Base-by-base conservation (phyloP, 2,888 invertebrate genomes). In the Stictocephala bisonia region DNA sequence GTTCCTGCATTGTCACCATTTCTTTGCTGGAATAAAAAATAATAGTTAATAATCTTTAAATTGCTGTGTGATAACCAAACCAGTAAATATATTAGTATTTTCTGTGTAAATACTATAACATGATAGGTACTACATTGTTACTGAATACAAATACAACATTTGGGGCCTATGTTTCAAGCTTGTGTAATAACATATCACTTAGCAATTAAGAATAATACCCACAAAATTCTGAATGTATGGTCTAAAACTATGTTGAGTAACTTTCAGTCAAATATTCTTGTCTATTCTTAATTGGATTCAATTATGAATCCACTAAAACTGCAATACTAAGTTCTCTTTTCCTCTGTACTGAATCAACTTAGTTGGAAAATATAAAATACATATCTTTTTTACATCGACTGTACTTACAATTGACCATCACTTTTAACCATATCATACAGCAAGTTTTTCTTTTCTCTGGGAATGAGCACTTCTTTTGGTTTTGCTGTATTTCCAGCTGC, bases 1-100 rank as follows among this genome's bases (percentile, higher is more conserved):
- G 76, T 20, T 82, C 80, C 77, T 84, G 83, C 20, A 81, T 75
- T 18, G 72, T 56, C 35, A 82, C 81, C 77, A 82, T 81, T 44
- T 83, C 82, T 78, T 83, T 83, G 58, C 84, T 84, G 77, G 66
- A 79, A 72, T 41, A 31, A 66, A 13, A 77, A 9, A 53, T 48
- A 6, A 48, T 6, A 15, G 6, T 48, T 6, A 35, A 35, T 35
- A 11, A 35, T 9, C 11, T 6, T 35, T 35, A 9, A 35, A 6
- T n/a, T n/a, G n/a, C n/a, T n/a, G n/a, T n/a, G n/a, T n/a, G n/a
- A n/a, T n/a, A n/a, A n/a, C n/a, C n/a, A n/a, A n/a, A n/a, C n/a
- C n/a, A n/a, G n/a, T n/a, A n/a, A n/a, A n/a, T n/a, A n/a, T n/a
- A n/a, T n/a, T n/a, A n/a, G n/a, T n/a, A n/a, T n/a, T n/a, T n/a